These are phyloP conservation scores for Oceanodroma tethys DNA, from an alignment of 2,113 vertebrate genomes.

Conservation along the genomic window DNA sequence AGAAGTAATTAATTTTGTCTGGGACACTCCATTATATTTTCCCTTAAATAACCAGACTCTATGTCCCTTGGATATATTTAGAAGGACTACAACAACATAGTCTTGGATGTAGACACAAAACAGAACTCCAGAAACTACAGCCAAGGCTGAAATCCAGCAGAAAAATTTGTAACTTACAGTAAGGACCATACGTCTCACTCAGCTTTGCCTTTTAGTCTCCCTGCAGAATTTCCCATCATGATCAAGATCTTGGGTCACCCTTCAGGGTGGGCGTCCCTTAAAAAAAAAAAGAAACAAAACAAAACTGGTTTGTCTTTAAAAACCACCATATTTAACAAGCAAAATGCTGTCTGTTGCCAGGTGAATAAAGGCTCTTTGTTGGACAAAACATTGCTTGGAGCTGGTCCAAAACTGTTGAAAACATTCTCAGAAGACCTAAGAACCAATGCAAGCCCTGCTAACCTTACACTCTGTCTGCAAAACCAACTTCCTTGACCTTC, in stretches of 20 bases:
- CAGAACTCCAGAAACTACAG: not conserved
- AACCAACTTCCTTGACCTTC: not conserved
- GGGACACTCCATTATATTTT: not conserved
- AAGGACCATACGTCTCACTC: not conserved
- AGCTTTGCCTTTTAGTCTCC: not conserved
- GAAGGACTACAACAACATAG: not conserved
- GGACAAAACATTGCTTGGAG: not conserved
- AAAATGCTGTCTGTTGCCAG: not conserved
- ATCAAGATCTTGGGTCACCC: not conserved
- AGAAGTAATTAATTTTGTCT: not conserved
- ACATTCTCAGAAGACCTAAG: not conserved
- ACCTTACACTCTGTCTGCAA: not conserved
- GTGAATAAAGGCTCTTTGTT: not conserved
- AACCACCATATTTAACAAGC: fast-evolving
- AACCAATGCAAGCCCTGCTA: not conserved
- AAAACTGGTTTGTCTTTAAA: not conserved
- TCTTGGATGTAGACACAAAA: not conserved
- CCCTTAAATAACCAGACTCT: not conserved
- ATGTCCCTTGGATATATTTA: not conserved
- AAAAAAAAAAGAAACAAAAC: not conserved
- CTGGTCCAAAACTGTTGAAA: not conserved
- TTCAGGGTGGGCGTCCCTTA: not conserved
- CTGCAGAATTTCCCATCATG: not conserved
- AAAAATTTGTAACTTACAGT: not conserved
- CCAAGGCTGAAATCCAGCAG: not conserved